These are phyloP conservation scores for Mellilla xanthometata DNA, from an alignment of 2,888 invertebrate species.

Conservation along the genomic window DNA sequence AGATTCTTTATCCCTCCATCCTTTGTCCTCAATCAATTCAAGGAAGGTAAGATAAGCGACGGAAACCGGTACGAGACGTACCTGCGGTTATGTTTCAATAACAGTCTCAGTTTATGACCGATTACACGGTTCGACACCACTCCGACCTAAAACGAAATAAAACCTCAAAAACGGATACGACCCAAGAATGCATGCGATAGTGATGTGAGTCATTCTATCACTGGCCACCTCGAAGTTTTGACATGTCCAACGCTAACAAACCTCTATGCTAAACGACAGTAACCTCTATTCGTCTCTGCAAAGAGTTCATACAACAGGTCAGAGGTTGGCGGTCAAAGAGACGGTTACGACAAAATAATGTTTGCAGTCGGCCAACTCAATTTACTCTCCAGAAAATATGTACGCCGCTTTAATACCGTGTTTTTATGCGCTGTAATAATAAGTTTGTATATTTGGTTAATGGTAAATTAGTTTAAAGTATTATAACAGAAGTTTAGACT, in stretches of 20 bases:
- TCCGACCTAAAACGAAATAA: slow-evolving; percentile 51
- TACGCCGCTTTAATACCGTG: slow-evolving; percentile 30
- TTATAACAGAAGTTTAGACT: slow-evolving; percentile 62
- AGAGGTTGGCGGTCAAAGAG: slow-evolving; percentile 38
- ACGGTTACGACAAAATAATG: slow-evolving; percentile 45
- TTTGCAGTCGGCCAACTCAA: slow-evolving; percentile 43
- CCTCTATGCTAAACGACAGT: slow-evolving; percentile 36
- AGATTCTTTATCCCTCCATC: neutral
- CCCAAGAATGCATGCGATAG: slow-evolving; percentile 69
- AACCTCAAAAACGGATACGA: slow-evolving; percentile 66
- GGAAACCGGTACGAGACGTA: neutral
- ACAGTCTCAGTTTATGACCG: slow-evolving; percentile 33
- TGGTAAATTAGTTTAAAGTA: slow-evolving; percentile 27
- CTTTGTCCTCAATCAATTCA: no score
- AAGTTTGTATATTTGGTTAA: slow-evolving; percentile 19
- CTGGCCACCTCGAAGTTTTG: slow-evolving; percentile 65
- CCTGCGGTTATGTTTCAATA: slow-evolving; percentile 4
- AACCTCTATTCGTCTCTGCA: slow-evolving; percentile 30
- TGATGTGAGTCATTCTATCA: slow-evolving; percentile 72
- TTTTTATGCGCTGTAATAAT: slow-evolving; percentile 18
- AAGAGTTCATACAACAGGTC: slow-evolving; percentile 37
- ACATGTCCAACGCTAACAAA: slow-evolving; percentile 40
- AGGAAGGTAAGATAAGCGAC: no score
- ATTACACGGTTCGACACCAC: slow-evolving; percentile 56
- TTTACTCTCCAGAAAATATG: slow-evolving; percentile 30